These are phyloP conservation scores for Drosophila insularis DNA, from an alignment of 1,140 invertebrate species.

Conservation along the genomic window DNA sequence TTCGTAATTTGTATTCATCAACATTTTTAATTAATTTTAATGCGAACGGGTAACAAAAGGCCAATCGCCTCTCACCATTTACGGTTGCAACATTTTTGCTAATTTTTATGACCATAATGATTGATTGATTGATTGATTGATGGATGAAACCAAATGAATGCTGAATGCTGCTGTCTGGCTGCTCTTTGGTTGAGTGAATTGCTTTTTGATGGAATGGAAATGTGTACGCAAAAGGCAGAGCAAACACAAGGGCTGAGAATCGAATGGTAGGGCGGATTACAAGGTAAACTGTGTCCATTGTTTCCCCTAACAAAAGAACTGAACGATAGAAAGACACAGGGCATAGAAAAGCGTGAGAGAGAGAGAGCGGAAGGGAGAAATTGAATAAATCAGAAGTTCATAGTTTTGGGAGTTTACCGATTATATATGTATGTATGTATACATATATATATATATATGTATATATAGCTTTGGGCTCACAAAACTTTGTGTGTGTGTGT, in stretches of 20 bases:
- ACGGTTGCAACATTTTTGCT: constrained; percentile 51
- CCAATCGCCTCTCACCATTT: constrained; percentile 31
- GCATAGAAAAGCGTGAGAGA: background rate
- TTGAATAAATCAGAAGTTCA: constrained; percentile 18
- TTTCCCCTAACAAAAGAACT: constrained; percentile 6
- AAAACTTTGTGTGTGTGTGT: background rate
- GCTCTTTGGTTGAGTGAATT: constrained; percentile 62
- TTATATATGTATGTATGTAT: background rate
- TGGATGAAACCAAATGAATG: constrained; percentile 57
- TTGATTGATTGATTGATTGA: constrained; percentile 69
- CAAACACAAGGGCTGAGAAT: constrained; percentile 6
- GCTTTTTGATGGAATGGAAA: constrained; percentile 68
- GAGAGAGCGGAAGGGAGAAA: background rate
- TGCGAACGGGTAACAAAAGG: constrained; percentile 47
- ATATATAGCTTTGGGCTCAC: background rate
- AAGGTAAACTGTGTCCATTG: constrained; percentile 20
- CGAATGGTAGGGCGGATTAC: constrained; percentile 4
- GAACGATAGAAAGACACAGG: background rate
- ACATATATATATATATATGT: background rate
- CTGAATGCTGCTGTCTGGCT: constrained; percentile 43
- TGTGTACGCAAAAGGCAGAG: constrained; percentile 25
- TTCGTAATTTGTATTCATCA: constrained; percentile 54
- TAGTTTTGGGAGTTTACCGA: constrained; percentile 1
- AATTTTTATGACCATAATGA: constrained; percentile 74
- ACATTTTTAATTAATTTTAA: constrained; percentile 67